A percentile compares a stretch with the other conserved stretches of the same genome.
Evolutionary conservation across 2,797 vertebrate genomes (phyloP).

Genomic region (Halcyon smyrnensis): DNA sequence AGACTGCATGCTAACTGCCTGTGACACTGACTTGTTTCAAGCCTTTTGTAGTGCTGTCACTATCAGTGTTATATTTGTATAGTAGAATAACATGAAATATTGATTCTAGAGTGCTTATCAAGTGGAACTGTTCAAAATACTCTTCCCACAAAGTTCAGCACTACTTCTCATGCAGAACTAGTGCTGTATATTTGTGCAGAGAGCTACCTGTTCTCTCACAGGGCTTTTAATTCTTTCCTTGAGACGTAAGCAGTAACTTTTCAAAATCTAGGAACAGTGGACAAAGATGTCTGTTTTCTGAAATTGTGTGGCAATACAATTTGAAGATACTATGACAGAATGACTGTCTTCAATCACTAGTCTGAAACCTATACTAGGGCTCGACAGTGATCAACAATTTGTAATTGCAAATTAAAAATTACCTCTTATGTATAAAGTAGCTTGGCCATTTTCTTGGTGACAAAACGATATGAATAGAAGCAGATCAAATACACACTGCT

Average conservation of each 20-base stretch:
- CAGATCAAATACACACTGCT: background rate
- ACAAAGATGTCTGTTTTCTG: background rate
- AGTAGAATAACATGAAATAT: constrained; percentile 49
- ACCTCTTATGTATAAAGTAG: background rate
- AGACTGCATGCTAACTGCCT: constrained; percentile 4
- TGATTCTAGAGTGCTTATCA: constrained; percentile 57
- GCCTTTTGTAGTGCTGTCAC: background rate
- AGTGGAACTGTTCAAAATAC: constrained; percentile 9
- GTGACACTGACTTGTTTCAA: background rate
- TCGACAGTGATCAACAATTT: background rate
- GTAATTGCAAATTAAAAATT: background rate
- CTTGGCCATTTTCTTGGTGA: background rate
- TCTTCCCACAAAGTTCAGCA: constrained; percentile 2
- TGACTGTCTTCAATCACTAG: background rate
- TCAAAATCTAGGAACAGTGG: background rate
- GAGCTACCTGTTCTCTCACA: background rate
- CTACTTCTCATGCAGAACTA: background rate
- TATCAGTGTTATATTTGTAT: constrained; percentile 40
- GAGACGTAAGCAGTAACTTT: background rate
- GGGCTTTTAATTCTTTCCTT: background rate
- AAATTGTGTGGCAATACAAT: background rate
- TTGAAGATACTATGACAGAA: background rate
- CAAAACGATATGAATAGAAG: background rate
- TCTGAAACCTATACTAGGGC: background rate
- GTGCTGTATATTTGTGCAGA: background rate